A percentile compares a stretch with the other conserved stretches of the same genome.
Evolutionary conservation across 2,797 vertebrate species (phyloP).

Genomic region (Sebastes hubbsi): DNA sequence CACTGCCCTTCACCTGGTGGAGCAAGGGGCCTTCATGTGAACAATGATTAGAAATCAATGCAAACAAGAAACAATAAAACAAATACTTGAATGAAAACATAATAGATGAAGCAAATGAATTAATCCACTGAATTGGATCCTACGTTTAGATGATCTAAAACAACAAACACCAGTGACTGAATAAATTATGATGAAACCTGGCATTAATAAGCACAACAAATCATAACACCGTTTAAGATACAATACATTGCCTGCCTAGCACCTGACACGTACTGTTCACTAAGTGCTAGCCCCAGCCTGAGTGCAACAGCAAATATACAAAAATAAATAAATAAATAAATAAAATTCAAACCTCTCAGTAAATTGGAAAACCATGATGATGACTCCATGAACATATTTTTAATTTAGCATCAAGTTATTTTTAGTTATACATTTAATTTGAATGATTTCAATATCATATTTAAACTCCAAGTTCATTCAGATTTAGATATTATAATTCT

Average conservation of each 20-base stretch:
- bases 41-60: not conserved
- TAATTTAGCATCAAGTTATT: not conserved
- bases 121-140: not conserved
- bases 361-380: not conserved
- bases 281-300: not conserved
- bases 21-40: not conserved
- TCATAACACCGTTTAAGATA: slow-evolving; percentile 38
- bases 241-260: slow-evolving; percentile 10
- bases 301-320: not conserved
- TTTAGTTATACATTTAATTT: not conserved
- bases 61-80: not conserved
- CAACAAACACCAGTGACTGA: slow-evolving; percentile 23
- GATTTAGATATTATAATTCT: not conserved
- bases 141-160: not conserved
- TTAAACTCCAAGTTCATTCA: not conserved
- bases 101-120: not conserved
- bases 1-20: not conserved
- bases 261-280: not conserved
- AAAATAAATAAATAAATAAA: not conserved
- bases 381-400: not conserved
- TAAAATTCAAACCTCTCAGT: not conserved
- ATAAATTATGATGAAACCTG: not conserved
- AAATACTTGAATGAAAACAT: not conserved
- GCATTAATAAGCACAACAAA: slow-evolving; percentile 22
- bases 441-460: not conserved